Evolutionary conservation across 2,888 invertebrate species (phyloP).

Genomic region (Oasisia sp.): DNA sequence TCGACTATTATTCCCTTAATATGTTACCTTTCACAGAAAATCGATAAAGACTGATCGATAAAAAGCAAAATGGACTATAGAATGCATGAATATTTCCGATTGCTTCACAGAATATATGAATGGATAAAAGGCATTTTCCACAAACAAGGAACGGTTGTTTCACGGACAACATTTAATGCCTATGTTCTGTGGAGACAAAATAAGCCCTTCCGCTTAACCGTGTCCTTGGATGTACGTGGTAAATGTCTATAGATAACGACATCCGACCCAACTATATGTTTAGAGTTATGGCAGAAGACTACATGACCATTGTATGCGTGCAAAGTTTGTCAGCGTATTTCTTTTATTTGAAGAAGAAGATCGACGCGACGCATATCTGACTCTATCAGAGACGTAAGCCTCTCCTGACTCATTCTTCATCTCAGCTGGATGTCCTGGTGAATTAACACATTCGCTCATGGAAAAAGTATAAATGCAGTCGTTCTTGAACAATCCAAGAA

Average conservation of each 20-base stretch:
- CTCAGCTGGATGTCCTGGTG: no score
- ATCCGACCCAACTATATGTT: not conserved
- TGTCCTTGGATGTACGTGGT: no score
- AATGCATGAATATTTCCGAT: not conserved
- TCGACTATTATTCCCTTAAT: not conserved
- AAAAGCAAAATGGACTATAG: not conserved
- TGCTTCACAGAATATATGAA: constrained; percentile 3
- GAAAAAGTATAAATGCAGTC: no score
- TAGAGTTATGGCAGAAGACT: not conserved
- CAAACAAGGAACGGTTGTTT: not conserved
- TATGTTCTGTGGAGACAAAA: no score
- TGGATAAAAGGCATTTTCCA: not conserved
- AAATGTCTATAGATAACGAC: no score
- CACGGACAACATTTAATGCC: no score
- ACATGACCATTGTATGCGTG: not conserved
- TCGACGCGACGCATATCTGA: not conserved
- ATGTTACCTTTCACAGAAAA: not conserved
- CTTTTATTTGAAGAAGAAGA: not conserved
- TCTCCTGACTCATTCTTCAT: no score
- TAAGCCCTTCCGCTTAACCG: no score
- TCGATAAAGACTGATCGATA: not conserved
- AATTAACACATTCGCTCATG: no score
- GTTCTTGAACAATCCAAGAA: no score
- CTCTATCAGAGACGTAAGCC: not conserved
- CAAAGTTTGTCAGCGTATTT: not conserved